Percentiles rank a stretch among this genome's conserved stretches.
These are phyloP conservation scores for Opisthograptis luteolata DNA, from an alignment of 2,888 invertebrate species.

Conservation along the genomic window DNA sequence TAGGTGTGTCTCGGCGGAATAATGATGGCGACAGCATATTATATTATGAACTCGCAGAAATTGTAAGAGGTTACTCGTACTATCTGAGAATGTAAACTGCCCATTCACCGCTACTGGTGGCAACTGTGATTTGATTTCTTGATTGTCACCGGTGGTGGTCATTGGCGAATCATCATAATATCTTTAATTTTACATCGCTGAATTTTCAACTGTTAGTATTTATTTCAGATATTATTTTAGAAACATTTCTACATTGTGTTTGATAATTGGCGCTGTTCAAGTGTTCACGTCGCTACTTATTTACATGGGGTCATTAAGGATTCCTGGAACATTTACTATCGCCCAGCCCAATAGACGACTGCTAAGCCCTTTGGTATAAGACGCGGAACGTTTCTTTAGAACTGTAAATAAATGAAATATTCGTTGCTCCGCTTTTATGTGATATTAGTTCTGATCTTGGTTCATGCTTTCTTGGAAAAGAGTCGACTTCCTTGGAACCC, in stretches of 20 bases:
- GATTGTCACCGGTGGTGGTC: too few relatives aligned
- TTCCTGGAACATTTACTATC: slow-evolving; percentile 50
- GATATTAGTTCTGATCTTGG: not conserved
- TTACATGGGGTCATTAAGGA: slow-evolving; percentile 29
- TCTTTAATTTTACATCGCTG: too few relatives aligned
- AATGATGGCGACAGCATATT: slow-evolving; percentile 8
- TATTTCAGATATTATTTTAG: too few relatives aligned
- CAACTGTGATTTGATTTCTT: too few relatives aligned
- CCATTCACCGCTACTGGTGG: too few relatives aligned
- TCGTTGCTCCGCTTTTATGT: slow-evolving; percentile 1
- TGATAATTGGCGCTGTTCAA: too few relatives aligned
- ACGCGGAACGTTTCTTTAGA: slow-evolving; percentile 17
- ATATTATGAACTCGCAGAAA: not conserved
- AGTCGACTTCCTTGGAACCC: too few relatives aligned
- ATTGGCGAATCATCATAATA: too few relatives aligned
- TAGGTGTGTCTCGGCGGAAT: slow-evolving; percentile 27
- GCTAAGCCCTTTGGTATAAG: slow-evolving; percentile 31
- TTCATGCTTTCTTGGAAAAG: too few relatives aligned
- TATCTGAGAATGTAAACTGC: too few relatives aligned
- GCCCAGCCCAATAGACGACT: slow-evolving; percentile 47
- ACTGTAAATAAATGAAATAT: slow-evolving; percentile 1
- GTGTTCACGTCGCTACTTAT: not conserved
- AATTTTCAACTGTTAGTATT: too few relatives aligned
- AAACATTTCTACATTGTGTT: too few relatives aligned
- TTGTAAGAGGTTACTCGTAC: not conserved